A percentile compares a stretch with the other conserved stretches of the same genome.
These are phyloP conservation scores for Agrotis segetum DNA, from an alignment of 2,888 invertebrate species.

Conservation along the genomic window DNA sequence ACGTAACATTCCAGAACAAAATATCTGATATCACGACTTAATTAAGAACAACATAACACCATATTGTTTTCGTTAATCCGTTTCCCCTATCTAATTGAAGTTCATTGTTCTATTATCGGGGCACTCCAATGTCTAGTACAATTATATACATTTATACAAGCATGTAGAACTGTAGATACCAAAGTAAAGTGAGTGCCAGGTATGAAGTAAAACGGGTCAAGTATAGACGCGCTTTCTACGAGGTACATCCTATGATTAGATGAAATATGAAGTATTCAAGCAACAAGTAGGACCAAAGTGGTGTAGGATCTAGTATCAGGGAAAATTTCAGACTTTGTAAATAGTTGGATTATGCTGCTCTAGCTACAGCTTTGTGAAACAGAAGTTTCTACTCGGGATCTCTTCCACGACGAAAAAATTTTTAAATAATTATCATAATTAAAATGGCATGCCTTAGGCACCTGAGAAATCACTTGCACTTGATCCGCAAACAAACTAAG, in stretches of 20 bases:
- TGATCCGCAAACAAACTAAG: neutral
- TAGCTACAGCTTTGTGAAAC: neutral
- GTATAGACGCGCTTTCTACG: slow-evolving; percentile 41
- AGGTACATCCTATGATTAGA: slow-evolving; percentile 43
- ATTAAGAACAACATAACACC: slow-evolving; percentile 32
- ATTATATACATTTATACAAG: slow-evolving; percentile 20
- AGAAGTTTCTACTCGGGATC: neutral
- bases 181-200: slow-evolving; percentile 25
- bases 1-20: slow-evolving; percentile 15
- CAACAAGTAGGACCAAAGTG: slow-evolving; percentile 30
- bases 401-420: too few relatives aligned
- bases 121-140: slow-evolving; percentile 39
- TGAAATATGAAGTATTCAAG: slow-evolving; percentile 31
- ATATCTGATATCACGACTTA: slow-evolving; percentile 17
- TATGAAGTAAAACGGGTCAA: slow-evolving; percentile 53
- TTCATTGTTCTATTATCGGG: slow-evolving; percentile 59
- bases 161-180: slow-evolving; percentile 4
- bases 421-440: too few relatives aligned
- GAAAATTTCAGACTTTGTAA: slow-evolving; percentile 5
- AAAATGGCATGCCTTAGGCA: too few relatives aligned
- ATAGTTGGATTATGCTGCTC: neutral
- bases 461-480: neutral
- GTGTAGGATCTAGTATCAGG: slow-evolving; percentile 8
- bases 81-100: slow-evolving; percentile 55
- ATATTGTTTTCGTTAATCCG: slow-evolving; percentile 50